Conservation (phyloP, 2,888 invertebrate species). For the Aphrophora alni region DNA sequence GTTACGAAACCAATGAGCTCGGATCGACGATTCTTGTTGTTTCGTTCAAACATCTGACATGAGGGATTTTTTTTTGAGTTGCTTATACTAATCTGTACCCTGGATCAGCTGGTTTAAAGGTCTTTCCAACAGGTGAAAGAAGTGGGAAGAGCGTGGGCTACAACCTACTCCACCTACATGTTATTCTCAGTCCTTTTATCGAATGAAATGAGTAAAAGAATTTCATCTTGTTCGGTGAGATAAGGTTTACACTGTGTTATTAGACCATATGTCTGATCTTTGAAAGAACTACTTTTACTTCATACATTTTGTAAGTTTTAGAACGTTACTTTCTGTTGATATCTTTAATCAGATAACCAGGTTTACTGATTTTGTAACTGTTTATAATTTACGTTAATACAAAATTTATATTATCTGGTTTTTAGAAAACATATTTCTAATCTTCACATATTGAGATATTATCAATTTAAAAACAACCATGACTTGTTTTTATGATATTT, state of each 20-base stretch:
- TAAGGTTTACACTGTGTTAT: background rate
- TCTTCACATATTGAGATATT: no score
- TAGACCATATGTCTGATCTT: background rate
- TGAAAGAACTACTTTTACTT: no score
- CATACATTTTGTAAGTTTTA: no score
- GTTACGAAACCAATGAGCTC: background rate
- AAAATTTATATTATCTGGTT: no score
- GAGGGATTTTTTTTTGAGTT: background rate
- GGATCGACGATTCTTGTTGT: background rate
- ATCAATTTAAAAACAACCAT: no score
- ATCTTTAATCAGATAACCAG: no score
- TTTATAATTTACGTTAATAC: no score
- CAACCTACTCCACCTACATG: background rate
- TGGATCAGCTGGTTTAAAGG: background rate
- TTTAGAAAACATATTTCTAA: no score
- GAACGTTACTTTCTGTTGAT: no score
- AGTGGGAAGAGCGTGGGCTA: background rate
- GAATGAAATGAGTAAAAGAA: background rate
- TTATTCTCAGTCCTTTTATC: background rate
- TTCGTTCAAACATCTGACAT: background rate
- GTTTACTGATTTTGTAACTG: no score
- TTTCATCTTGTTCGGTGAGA: background rate
- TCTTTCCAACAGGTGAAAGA: background rate
- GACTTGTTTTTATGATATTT: no score
- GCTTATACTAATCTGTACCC: background rate